Conservation (phyloP, 2,113 vertebrate species). For the Aplodontia rufa region DNA sequence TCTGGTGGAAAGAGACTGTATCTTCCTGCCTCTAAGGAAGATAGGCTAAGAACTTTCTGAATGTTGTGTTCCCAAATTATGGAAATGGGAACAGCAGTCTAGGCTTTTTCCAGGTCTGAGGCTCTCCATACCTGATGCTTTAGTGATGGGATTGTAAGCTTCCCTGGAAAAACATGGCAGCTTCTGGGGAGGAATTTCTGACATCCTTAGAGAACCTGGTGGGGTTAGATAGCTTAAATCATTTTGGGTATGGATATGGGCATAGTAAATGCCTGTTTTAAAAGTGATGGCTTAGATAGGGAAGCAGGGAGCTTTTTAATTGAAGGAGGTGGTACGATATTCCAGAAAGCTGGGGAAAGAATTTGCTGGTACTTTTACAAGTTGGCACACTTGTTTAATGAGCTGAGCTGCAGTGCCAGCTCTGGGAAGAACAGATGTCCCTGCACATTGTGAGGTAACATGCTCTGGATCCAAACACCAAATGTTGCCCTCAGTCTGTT, state of each 20-base stretch:
- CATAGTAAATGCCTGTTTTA: slow-evolving; percentile 10
- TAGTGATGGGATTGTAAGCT: slow-evolving; percentile 69
- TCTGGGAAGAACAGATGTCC: slow-evolving; percentile 70
- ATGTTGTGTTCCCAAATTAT: neutral
- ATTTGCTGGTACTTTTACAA: slow-evolving; percentile 63
- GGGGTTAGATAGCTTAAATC: slow-evolving; percentile 23
- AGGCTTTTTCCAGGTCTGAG: slow-evolving; percentile 42
- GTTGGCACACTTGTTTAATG: slow-evolving; percentile 67
- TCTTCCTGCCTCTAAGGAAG: neutral
- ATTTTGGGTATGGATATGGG: slow-evolving; percentile 44
- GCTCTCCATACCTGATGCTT: slow-evolving; percentile 60
- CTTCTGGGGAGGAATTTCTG: slow-evolving; percentile 69
- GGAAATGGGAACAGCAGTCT: slow-evolving; percentile 39
- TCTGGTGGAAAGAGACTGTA: neutral
- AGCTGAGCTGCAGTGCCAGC: slow-evolving; percentile 50
- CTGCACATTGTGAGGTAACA: slow-evolving; percentile 58
- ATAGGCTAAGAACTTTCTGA: slow-evolving; percentile 32
- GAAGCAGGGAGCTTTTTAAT: slow-evolving; percentile 33
- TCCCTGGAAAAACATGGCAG: slow-evolving; percentile 72
- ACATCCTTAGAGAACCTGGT: slow-evolving; percentile 43
- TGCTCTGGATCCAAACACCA: slow-evolving; percentile 52
- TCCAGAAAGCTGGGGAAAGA: slow-evolving; percentile 55
- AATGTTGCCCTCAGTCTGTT: slow-evolving; percentile 59
- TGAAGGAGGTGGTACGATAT: slow-evolving; percentile 32
- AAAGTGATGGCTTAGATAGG: neutral